Conservation (phyloP, 2,113 vertebrate genomes). For the Bothrops jararaca region DNA sequence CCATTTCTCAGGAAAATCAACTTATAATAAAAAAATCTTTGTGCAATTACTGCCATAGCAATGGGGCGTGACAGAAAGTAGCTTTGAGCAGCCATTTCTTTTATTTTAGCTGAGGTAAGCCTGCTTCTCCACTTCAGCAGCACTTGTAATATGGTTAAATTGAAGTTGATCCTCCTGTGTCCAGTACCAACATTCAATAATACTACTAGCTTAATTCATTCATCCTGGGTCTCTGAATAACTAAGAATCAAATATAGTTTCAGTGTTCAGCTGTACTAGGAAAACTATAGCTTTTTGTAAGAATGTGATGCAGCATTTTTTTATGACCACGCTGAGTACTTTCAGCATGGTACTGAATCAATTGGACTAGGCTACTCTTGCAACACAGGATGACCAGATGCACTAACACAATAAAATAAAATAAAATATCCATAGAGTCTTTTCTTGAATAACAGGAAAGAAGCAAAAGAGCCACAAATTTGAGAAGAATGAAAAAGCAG, state of each 20-base stretch:
- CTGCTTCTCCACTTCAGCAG: conserved; percentile 68
- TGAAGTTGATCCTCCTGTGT: conserved; percentile 69
- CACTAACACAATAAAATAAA: background rate
- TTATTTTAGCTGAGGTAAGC: conserved; percentile 89
- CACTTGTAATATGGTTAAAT: conserved; percentile 67
- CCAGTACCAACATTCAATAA: conserved; percentile 60
- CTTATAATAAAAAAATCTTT: conserved; percentile 94
- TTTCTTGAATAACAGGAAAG: background rate
- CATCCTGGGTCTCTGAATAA: background rate
- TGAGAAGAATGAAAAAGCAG: background rate
- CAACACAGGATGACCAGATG: background rate
- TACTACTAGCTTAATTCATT: conserved; percentile 33
- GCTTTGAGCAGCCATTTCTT: conserved; percentile 80
- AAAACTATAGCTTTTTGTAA: background rate
- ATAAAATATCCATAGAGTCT: background rate
- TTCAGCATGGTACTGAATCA: background rate
- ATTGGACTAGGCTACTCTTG: background rate
- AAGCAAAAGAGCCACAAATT: background rate
- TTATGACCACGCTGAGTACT: background rate
- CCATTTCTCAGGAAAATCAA: conserved; percentile 96
- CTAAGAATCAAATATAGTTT: conserved; percentile 17
- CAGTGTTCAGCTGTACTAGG: background rate
- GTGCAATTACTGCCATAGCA: conserved; percentile 93
- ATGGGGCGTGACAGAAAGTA: conserved; percentile 94
- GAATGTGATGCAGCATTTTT: background rate